Percentiles rank a stretch among this genome's conserved stretches.
Evolutionary conservation across 2,888 invertebrate species (phyloP).

Genomic region (Siphlonurus alternatus): DNA sequence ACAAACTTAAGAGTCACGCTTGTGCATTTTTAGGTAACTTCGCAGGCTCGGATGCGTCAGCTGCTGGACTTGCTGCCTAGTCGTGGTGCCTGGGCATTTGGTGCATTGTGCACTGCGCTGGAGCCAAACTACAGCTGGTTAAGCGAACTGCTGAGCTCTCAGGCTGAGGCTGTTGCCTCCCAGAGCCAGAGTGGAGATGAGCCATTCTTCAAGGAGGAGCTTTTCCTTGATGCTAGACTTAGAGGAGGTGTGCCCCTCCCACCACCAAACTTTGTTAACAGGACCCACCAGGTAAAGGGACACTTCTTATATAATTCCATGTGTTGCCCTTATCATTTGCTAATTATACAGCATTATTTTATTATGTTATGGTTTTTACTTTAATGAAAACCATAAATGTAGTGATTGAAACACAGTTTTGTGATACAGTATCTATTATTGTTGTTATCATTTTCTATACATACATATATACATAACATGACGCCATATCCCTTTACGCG

Average conservation of each 20-base stretch:
- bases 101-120: slow-evolving; percentile 36
- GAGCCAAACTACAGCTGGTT: slow-evolving; percentile 39
- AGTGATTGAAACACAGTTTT: no score
- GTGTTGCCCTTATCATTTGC: no score
- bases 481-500: no score
- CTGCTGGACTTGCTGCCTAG: slow-evolving; percentile 29
- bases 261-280: slow-evolving; percentile 35
- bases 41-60: slow-evolving; percentile 26
- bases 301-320: slow-evolving; percentile 2
- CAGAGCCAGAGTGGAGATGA: slow-evolving; percentile 18
- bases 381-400: no score
- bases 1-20: no score
- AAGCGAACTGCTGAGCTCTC: slow-evolving; percentile 29
- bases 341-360: no score
- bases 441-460: no score
- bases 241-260: slow-evolving; percentile 38
- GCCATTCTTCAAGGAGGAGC: slow-evolving; percentile 21
- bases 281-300: slow-evolving; percentile 31
- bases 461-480: no score
- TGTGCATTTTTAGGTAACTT: slow-evolving; percentile 29
- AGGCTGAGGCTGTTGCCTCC: slow-evolving; percentile 9
- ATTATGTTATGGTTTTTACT: no score
- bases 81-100: slow-evolving; percentile 31
- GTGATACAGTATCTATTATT: no score
- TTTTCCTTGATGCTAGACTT: slow-evolving; percentile 34